A percentile compares a stretch with the other conserved stretches of the same genome.
Conservation (phyloP, 2,888 invertebrate genomes). For the Ptycholaimellus sp. region DNA sequence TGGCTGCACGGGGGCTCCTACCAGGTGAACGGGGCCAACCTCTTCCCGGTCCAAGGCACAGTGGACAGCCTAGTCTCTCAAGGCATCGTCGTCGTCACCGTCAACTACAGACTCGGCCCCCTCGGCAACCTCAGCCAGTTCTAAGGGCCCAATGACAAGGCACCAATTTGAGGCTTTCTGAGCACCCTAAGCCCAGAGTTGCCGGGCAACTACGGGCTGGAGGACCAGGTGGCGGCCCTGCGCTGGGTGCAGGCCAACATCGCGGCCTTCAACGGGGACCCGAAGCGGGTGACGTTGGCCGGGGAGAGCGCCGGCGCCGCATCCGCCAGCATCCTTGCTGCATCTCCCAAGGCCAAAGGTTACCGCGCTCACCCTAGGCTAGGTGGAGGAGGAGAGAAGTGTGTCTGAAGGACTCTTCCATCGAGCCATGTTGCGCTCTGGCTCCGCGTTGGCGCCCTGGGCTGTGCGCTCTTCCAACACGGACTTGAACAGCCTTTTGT, state of each 20-base stretch:
- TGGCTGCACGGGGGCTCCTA: slow-evolving; percentile 31
- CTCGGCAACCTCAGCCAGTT: too few species aligned
- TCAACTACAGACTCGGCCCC: slow-evolving; percentile 34
- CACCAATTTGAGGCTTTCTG: slow-evolving; percentile 22
- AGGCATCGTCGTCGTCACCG: slow-evolving; percentile 33
- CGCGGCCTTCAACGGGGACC: slow-evolving; percentile 24
- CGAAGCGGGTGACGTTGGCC: slow-evolving; percentile 23
- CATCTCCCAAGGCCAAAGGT: slow-evolving; percentile 9
- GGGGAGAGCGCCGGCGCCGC: slow-evolving; percentile 28
- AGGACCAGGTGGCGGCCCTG: slow-evolving; percentile 25
- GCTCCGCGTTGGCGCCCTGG: slow-evolving; percentile 8
- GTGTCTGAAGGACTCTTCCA: slow-evolving; percentile 10
- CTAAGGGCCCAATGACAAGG: too few species aligned
- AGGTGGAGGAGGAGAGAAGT: too few species aligned
- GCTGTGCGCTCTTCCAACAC: slow-evolving; percentile 8
- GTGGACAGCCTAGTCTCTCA: slow-evolving; percentile 11
- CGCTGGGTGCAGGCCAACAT: slow-evolving; percentile 26
- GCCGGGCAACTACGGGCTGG: slow-evolving; percentile 27
- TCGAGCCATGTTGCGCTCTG: slow-evolving; percentile 7
- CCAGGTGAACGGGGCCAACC: slow-evolving; percentile 27
- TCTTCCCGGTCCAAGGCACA: slow-evolving; percentile 18
- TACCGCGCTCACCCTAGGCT: background rate
- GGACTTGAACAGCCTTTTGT: slow-evolving; percentile 5
- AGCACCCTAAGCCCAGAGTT: slow-evolving; percentile 19
- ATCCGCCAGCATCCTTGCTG: slow-evolving; percentile 20